A percentile compares a stretch with the other conserved stretches of the same genome.
Conservation (phyloP, 2,113 vertebrate genomes). For the Sus scrofa region DNA sequence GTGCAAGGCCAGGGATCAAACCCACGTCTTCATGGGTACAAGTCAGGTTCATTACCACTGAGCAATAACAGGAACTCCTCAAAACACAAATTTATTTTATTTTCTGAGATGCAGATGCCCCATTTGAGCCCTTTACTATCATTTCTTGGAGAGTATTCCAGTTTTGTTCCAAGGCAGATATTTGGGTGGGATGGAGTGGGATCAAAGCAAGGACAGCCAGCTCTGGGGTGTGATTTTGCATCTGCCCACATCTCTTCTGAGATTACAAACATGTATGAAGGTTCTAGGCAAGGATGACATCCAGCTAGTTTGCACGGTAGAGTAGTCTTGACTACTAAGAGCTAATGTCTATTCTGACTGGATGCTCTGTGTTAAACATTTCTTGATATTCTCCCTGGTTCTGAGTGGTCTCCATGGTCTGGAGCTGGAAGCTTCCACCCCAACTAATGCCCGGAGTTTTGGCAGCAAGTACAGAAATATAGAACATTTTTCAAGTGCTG, state of each 20-base stretch:
- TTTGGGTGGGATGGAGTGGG: not conserved
- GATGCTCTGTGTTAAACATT: not conserved
- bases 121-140: not conserved
- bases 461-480: not conserved
- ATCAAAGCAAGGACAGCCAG: not conserved
- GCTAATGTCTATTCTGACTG: not conserved
- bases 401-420: not conserved
- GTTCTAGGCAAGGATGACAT: not conserved
- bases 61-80: too few species aligned
- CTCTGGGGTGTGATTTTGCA: not conserved
- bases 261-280: not conserved
- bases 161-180: not conserved
- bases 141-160: not conserved
- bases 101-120: not conserved
- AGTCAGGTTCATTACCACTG: too few species aligned
- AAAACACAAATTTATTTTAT: not conserved
- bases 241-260: not conserved
- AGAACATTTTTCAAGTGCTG: not conserved
- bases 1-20: too few species aligned
- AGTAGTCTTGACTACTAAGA: too few species aligned
- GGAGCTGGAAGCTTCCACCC: accelerated
- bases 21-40: too few species aligned
- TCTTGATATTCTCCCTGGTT: not conserved
- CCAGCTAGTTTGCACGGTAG: accelerated
- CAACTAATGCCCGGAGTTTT: not conserved